phyloP scores from a whole-genome alignment of 1,140 invertebrate species.

The Neotoxoptera formosana region DNA sequence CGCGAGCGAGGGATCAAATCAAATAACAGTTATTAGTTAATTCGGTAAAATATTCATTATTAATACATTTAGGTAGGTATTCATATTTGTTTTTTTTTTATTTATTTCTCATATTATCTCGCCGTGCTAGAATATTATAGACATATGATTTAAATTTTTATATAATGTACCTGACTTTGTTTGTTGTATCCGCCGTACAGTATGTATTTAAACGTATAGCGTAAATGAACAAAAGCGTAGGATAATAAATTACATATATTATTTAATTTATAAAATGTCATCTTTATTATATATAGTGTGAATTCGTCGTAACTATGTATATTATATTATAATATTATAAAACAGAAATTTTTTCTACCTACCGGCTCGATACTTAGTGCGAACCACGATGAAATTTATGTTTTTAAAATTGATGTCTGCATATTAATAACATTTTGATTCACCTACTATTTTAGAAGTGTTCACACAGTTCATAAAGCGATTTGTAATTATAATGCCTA shows the following conservation, averaged over 20 bases:
- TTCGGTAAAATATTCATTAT: background rate
- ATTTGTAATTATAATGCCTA: background rate
- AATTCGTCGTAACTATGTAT: background rate
- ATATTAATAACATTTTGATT: background rate
- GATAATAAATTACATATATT: background rate
- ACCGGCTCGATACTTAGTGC: background rate
- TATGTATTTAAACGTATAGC: background rate
- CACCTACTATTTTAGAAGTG: background rate
- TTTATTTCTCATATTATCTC: background rate
- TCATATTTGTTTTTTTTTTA: background rate
- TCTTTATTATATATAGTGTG: background rate
- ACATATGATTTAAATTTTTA: background rate
- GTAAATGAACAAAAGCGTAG: background rate
- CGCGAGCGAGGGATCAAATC: background rate
- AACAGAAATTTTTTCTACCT: background rate
- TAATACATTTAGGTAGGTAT: background rate
- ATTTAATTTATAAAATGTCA: background rate
- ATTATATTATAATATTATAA: background rate
- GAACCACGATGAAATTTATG: background rate
- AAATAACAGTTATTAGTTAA: background rate
- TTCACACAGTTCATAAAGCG: conserved; percentile 14
- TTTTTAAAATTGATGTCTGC: background rate
- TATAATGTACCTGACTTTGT: background rate
- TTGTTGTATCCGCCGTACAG: background rate
- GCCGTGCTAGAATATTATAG: no score